These are phyloP conservation scores for Melanotaenia nigrans DNA, from an alignment of 2,797 vertebrate species.

Conservation along the genomic window DNA sequence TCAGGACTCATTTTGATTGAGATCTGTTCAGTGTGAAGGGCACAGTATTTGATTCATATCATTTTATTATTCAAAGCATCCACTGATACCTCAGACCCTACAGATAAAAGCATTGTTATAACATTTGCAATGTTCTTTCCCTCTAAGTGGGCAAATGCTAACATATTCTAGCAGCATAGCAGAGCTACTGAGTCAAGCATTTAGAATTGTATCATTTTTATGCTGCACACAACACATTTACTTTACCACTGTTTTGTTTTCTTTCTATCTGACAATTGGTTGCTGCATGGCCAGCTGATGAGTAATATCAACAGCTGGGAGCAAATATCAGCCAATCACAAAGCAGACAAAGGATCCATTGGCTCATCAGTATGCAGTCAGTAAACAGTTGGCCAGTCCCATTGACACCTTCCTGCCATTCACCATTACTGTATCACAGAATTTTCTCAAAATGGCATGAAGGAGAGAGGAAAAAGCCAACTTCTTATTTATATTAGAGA, in stretches of 20 bases:
- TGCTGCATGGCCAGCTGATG: slow-evolving; percentile 27
- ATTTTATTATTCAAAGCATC: too few relatives aligned
- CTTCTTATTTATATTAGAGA: slow-evolving; percentile 79
- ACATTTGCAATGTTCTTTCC: too few relatives aligned
- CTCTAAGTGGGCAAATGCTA: too few relatives aligned
- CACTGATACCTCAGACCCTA: too few relatives aligned
- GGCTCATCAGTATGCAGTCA: slow-evolving; percentile 72
- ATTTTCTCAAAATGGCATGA: slow-evolving; percentile 74
- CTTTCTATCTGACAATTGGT: slow-evolving; percentile 18
- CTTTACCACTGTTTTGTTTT: slow-evolving; percentile 10
- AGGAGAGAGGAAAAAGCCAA: slow-evolving; percentile 64
- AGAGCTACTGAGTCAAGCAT: too few relatives aligned
- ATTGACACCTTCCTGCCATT: slow-evolving; percentile 77
- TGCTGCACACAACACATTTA: too few relatives aligned
- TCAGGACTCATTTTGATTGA: too few relatives aligned
- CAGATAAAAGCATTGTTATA: too few relatives aligned
- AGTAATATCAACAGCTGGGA: slow-evolving; percentile 42
- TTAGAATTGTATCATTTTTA: too few relatives aligned
- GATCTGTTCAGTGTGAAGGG: too few relatives aligned
- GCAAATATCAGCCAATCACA: slow-evolving; percentile 49
- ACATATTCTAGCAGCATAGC: too few relatives aligned
- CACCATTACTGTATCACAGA: slow-evolving; percentile 74
- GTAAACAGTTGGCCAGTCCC: slow-evolving; percentile 56
- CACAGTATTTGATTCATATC: too few relatives aligned
- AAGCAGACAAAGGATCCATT: slow-evolving; percentile 28